phyloP scores from a whole-genome alignment of 1,140 invertebrate genomes.

The Nephila pilipes region DNA sequence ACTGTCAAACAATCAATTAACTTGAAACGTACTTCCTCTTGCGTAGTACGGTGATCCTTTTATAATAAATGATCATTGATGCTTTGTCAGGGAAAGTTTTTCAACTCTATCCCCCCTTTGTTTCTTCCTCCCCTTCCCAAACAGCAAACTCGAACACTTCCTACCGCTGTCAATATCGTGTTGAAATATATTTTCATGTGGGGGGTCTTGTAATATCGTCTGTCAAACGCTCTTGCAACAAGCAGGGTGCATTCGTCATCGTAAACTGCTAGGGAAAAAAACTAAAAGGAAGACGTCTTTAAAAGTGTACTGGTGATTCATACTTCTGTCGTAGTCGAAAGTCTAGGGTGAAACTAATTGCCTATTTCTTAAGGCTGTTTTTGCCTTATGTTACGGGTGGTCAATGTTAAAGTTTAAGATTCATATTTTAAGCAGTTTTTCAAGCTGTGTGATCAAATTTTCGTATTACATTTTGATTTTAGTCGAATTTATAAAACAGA shows the following conservation, averaged over 20 bases:
- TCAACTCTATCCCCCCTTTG: background rate
- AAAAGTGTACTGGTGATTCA: background rate
- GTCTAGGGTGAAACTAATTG: too few relatives aligned
- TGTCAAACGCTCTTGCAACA: slow-evolving; percentile 3
- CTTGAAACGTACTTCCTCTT: background rate
- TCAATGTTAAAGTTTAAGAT: too few relatives aligned
- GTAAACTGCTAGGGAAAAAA: background rate
- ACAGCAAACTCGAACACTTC: background rate
- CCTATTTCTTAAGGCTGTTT: too few relatives aligned
- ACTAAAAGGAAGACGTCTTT: background rate
- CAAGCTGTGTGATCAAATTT: too few relatives aligned
- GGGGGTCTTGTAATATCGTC: slow-evolving; percentile 4
- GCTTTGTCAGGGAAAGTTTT: background rate
- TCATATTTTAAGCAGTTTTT: too few relatives aligned
- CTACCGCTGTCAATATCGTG: slow-evolving; percentile 15
- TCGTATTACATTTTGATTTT: too few relatives aligned
- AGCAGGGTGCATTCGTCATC: background rate
- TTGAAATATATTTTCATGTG: slow-evolving; percentile 43
- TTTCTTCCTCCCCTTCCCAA: background rate
- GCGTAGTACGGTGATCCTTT: slow-evolving; percentile 9
- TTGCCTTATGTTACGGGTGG: too few relatives aligned
- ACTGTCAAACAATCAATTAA: background rate
- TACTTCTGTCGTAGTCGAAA: background rate
- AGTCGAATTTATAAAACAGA: too few relatives aligned
- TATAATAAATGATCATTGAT: slow-evolving; percentile 5